phyloP scores from a whole-genome alignment of 2,113 vertebrate species.

The Chaetorhynchus papuensis region DNA sequence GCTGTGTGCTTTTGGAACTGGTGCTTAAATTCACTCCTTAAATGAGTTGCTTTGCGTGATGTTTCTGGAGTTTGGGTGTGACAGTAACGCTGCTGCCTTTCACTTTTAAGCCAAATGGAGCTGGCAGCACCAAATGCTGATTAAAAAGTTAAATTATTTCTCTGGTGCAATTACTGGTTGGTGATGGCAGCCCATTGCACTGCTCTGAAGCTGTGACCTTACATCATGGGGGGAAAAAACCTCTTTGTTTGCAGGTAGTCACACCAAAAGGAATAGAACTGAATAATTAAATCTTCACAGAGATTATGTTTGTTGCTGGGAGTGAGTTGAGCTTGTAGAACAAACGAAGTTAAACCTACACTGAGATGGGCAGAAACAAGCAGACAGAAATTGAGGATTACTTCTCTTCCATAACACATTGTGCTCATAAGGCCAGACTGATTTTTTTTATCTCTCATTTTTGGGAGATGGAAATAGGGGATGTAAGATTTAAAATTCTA shows the following conservation, averaged over 20 bases:
- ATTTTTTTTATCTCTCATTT: not conserved
- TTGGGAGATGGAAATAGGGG: not conserved
- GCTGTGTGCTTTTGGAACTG: not conserved
- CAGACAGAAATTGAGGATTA: not conserved
- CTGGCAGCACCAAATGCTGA: not conserved
- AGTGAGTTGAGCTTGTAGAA: not conserved
- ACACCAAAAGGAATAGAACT: not conserved
- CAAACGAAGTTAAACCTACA: not conserved
- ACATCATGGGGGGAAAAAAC: fast-evolving
- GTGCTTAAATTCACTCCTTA: not conserved
- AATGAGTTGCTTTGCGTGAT: not conserved
- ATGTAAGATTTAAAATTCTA: not conserved
- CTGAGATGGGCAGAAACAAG: not conserved
- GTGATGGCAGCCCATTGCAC: not conserved
- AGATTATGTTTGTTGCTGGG: not conserved
- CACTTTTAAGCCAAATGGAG: not conserved
- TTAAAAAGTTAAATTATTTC: not conserved
- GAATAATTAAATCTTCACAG: not conserved
- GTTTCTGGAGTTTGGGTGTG: not conserved
- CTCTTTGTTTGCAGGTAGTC: not conserved
- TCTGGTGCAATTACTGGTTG: not conserved
- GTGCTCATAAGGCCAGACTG: fast-evolving
- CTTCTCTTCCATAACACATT: not conserved
- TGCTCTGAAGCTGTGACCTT: not conserved
- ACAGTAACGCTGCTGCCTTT: not conserved